phyloP scores from a whole-genome alignment of 92 coral and sea anemone genomes.

The Pocillopora grandis region DNA sequence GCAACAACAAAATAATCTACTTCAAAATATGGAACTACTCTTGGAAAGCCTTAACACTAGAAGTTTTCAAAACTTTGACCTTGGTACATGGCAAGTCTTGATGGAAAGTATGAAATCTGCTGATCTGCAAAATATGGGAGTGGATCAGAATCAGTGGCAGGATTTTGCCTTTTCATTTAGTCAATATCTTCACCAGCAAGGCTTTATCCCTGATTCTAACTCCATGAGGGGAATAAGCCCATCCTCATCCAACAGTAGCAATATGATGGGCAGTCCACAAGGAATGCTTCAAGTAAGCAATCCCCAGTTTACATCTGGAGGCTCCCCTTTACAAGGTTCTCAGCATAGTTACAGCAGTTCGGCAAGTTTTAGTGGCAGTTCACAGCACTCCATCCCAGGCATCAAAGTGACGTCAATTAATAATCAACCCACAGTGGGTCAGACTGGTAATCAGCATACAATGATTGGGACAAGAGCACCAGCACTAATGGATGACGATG shows the following conservation, averaged over 20 bases:
- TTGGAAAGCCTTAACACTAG: conserved; percentile 94
- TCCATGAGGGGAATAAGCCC: conserved; percentile 37
- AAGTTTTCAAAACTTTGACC: conserved; percentile 83
- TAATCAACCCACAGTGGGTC: conserved; percentile 32
- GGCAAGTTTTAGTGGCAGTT: conserved; percentile 69
- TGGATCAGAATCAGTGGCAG: conserved; percentile 93
- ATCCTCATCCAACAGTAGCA: conserved; percentile 16
- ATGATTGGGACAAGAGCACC: conserved; percentile 50
- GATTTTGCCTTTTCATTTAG: conserved; percentile 96
- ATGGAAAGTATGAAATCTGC: conserved; percentile 98
- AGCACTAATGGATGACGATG: conserved; percentile 75
- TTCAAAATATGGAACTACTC: conserved; percentile 92
- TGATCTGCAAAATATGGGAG: conserved; percentile 83
- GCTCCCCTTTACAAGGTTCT: conserved; percentile 75
- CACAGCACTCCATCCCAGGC: conserved; percentile 76
- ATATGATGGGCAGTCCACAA: conserved; percentile 42
- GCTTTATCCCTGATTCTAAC: conserved; percentile 41
- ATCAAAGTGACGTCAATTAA: conserved; percentile 73
- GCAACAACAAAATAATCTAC: conserved; percentile 63
- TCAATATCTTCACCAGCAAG: conserved; percentile 86
- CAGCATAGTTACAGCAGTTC: conserved; percentile 76
- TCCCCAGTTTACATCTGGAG: conserved; percentile 42
- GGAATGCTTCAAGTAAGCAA: conserved; percentile 47
- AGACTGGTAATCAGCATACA: conserved; percentile 49
- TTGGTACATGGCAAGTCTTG: conserved; percentile 81